Evolutionary conservation across 1,140 invertebrate species (phyloP), one percentile per base, ranked within the genome.

Genomic region (Metaphire vulgaris): DNA sequence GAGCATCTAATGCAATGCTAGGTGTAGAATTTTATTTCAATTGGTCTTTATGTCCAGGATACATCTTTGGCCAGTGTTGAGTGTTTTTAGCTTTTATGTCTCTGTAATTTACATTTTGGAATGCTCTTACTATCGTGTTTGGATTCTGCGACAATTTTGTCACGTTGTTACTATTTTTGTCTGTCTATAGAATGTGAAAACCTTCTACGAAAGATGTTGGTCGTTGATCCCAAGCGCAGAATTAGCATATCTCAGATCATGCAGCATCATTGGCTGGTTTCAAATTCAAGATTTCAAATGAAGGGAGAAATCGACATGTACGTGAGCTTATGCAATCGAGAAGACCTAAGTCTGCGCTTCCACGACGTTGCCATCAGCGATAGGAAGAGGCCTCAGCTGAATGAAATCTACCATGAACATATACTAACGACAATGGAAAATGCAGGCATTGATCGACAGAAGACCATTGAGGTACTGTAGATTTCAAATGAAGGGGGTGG

Each of bases 121-220:
- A 56, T 56, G 41, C 21, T 56, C 6, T 56, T 56, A 56, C 6
- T 56, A 21, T 56, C 21, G 41, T 56, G 41, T 21, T 56, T 56
- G 41, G 6, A 21, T 56, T 56, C 21, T n/a, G n/a, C n/a, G n/a
- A n/a, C n/a, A n/a, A n/a, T n/a, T n/a, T n/a, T n/a, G n/a, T n/a
- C n/a, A n/a, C n/a, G n/a, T n/a, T n/a, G n/a, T n/a, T n/a, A n/a
- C n/a, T n/a, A n/a, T n/a, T n/a, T n/a, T n/a, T n/a, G n/a, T n/a
- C n/a, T n/a, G n/a, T n/a, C n/a, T n/a, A 1, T 85, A 95, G 94
- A 95, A 76, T 97, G 95, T 86, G 94, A 96, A 86, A 91, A 92
- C 80, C 87, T 97, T n/a, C 93, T 97, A 79, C 88, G 93, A 0
- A 93, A 94, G 84, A 96, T 97, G 94, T 85, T 97, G 79, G 92